Evolutionary conservation across 2,113 vertebrate genomes (phyloP), one percentile per base, ranked within the genome.

Genomic region (Macquaria australasica): DNA sequence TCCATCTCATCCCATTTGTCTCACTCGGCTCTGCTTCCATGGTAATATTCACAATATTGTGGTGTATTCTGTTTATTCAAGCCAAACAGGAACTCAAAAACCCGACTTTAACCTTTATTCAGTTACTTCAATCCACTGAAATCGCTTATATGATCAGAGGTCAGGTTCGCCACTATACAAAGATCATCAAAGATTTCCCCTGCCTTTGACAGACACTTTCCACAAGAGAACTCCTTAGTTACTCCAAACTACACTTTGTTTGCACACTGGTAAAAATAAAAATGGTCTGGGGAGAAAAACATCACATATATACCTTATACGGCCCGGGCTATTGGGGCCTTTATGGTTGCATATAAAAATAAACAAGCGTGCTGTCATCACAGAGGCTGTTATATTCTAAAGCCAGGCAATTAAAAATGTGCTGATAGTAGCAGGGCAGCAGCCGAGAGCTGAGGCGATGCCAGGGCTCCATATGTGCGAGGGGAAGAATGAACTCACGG

Each of bases 401-500:
- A 90, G 84, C 79, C 87, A 91, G 74, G 84, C 85, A 87, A 90
- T 93, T 92, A 84, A 92, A 93, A 94, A 93, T 87, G 87, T 91
- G 92, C 92, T 93, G 93, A 93, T 93, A 90, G 89, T 87, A 86
- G 92, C 90, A 84, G 82, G 69, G 89, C 83, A 87, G 91, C 89
- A 91, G 88, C 83, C 62, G 81, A 88, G 88, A 67, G 64, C 82
- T 45, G 86, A 87, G 68, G 14, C 56, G 6, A 37, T 88, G 91
- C 92, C 93, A 93, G 84, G 28, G 23, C 91, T 89, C 93, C 90
- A 90, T 86, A 86, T 94, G 94, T 88, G 93, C 18, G 64, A 88
- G 63, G 77, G 58, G 75, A 74, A 83, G 79, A 85, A 77, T 87
- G 90, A 92, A 92, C 91, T 86, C 79, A 51, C 43, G 84, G 88